Conservation (phyloP, 2,797 vertebrate genomes). For the Gallinago stenura region DNA sequence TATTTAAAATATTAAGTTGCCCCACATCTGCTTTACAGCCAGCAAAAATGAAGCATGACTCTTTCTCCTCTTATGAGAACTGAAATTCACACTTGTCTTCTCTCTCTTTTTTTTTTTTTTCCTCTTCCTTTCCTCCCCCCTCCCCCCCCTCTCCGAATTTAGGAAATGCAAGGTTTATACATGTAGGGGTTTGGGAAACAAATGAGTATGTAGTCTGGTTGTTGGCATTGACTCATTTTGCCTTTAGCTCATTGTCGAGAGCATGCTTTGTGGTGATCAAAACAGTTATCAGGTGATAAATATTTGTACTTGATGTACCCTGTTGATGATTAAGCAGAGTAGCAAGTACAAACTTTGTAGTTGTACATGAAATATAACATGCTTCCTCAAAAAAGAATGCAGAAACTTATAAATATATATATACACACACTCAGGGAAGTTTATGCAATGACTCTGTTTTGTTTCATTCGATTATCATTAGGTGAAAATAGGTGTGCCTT, state of each 20-base stretch:
- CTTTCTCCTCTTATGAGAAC: neutral
- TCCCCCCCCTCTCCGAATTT: neutral
- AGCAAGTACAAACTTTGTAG: neutral
- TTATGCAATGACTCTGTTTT: neutral
- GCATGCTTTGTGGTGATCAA: neutral
- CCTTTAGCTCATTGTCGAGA: neutral
- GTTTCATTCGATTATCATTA: neutral
- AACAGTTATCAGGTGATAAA: neutral
- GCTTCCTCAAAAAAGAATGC: neutral
- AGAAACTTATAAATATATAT: neutral
- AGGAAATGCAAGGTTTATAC: neutral
- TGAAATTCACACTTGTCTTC: neutral
- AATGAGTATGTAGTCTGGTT: neutral
- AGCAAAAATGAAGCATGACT: neutral
- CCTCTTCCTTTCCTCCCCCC: too few relatives aligned
- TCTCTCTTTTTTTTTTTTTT: neutral
- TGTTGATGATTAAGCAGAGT: neutral
- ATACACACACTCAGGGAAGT: neutral
- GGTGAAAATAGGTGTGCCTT: neutral
- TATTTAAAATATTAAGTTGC: neutral
- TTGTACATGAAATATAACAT: neutral
- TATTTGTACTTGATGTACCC: neutral
- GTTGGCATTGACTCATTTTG: neutral
- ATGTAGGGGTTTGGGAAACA: neutral
- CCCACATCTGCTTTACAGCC: neutral